Conservation (phyloP, 92 coral and sea anemone genomes). For the Metridium senile region DNA sequence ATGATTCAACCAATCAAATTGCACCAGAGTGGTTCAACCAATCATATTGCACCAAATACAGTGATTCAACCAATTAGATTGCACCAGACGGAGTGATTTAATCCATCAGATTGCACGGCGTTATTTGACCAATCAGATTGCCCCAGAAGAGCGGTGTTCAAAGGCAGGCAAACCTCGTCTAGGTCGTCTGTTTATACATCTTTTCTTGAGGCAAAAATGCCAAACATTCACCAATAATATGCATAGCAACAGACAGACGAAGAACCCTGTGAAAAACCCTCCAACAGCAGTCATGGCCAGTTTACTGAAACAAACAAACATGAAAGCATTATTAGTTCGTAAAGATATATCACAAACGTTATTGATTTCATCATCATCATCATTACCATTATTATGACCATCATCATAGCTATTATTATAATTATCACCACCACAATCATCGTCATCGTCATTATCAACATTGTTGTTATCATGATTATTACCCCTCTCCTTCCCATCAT, state of each 20-base stretch:
- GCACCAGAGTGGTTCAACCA: background rate
- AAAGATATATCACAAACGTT: too few species aligned
- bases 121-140: background rate
- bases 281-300: slow-evolving; percentile 60
- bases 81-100: background rate
- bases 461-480: too few species aligned
- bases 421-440: background rate
- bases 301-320: background rate
- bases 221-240: slow-evolving; percentile 35
- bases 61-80: background rate
- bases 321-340: too few species aligned
- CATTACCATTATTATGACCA: background rate
- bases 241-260: slow-evolving; percentile 47
- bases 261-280: slow-evolving; percentile 64
- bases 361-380: too few species aligned
- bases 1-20: background rate
- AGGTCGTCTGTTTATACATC: slow-evolving; percentile 41
- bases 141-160: slow-evolving; percentile 20
- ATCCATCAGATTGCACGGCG: background rate
- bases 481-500: too few species aligned
- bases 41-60: background rate
- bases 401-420: background rate
- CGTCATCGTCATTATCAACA: background rate
- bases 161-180: slow-evolving; percentile 43
- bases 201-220: slow-evolving; percentile 62